Evolutionary conservation across 2,113 vertebrate species (phyloP).

Genomic region (Phyllostomus hastatus): DNA sequence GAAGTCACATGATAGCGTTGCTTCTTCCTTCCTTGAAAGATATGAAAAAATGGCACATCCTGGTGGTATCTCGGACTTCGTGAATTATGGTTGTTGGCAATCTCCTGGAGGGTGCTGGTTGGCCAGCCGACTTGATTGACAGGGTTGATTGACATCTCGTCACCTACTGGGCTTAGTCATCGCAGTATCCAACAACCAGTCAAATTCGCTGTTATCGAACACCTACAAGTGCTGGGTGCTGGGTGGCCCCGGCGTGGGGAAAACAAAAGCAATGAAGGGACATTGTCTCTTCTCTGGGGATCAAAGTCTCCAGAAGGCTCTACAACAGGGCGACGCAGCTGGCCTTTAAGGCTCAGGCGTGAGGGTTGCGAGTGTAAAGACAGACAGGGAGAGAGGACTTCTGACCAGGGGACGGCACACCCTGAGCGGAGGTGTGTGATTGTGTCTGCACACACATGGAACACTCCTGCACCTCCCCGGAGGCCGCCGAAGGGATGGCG

Average conservation of each 20-base stretch:
- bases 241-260: neutral
- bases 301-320: neutral
- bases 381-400: neutral
- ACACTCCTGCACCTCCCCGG: neutral
- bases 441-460: neutral
- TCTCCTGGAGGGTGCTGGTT: neutral
- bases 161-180: neutral
- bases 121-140: neutral
- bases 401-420: neutral
- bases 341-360: neutral
- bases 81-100: fast-evolving
- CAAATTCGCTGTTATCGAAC: neutral
- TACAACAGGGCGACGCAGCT: neutral
- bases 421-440: neutral
- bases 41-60: fast-evolving
- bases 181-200: neutral
- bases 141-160: neutral
- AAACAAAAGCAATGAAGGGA: neutral
- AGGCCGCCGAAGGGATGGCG: neutral
- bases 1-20: fast-evolving
- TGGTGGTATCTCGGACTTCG: fast-evolving
- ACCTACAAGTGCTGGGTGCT: neutral
- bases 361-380: neutral
- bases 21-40: fast-evolving
- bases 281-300: neutral